phyloP scores from a whole-genome alignment of 2,888 invertebrate genomes.

The Mesorhabditis spiculigera region DNA sequence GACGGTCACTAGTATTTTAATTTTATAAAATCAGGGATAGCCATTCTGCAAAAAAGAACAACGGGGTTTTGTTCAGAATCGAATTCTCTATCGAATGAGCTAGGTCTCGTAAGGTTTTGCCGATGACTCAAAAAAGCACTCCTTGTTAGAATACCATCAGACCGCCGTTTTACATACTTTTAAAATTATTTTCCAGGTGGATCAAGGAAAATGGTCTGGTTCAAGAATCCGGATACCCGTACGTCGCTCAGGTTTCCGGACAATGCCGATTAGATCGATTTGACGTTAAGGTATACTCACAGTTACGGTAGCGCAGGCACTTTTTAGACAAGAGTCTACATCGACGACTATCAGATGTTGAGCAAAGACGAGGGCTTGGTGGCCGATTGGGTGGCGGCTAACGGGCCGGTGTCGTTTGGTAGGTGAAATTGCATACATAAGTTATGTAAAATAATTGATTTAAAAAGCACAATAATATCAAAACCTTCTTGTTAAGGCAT shows the following conservation, averaged over 20 bases:
- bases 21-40: too few species aligned
- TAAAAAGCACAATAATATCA: background rate
- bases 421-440: background rate
- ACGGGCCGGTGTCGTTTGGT: conserved; percentile 48
- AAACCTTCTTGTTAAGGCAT: conserved; percentile 33
- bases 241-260: conserved; percentile 23
- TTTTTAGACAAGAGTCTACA: conserved; percentile 29
- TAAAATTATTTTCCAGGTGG: conserved; percentile 22
- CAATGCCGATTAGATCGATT: conserved; percentile 19
- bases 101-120: too few species aligned
- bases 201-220: conserved; percentile 36
- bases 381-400: conserved; percentile 44
- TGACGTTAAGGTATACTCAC: conserved; percentile 7
- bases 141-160: background rate
- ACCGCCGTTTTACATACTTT: background rate
- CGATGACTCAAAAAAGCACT: too few species aligned
- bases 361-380: conserved; percentile 36
- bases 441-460: background rate
- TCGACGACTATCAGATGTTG: conserved; percentile 26
- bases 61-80: too few species aligned
- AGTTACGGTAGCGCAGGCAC: background rate
- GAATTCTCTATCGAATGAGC: too few species aligned
- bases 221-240: conserved; percentile 32
- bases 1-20: too few species aligned
- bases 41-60: too few species aligned